These are phyloP conservation scores for Coelopa frigida DNA, from an alignment of 1,140 invertebrate genomes.

Conservation along the genomic window DNA sequence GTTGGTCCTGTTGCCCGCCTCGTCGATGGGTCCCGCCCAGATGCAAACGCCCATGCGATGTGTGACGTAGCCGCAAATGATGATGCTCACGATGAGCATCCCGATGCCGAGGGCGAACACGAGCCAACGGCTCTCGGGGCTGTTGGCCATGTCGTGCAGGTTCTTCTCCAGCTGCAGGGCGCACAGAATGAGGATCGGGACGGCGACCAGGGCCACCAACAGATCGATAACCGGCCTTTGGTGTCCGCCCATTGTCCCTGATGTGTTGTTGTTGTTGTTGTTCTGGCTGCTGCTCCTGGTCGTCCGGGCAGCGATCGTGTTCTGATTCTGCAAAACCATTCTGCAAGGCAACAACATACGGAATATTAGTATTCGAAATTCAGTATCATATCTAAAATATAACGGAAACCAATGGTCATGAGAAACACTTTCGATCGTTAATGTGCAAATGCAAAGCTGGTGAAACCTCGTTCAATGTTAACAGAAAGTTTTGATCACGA, in stretches of 20 bases:
- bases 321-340: constrained; percentile 40
- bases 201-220: constrained; percentile 38
- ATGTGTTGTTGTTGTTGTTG: constrained; percentile 4
- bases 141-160: constrained; percentile 30
- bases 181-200: constrained; percentile 36
- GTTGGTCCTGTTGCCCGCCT: constrained; percentile 30
- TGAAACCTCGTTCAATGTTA: no score
- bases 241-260: constrained; percentile 25
- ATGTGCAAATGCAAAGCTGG: no score
- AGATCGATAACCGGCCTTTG: constrained; percentile 38
- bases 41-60: constrained; percentile 43
- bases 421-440: neutral
- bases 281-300: constrained; percentile 34
- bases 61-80: constrained; percentile 42
- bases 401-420: neutral
- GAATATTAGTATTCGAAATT: neutral
- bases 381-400: neutral
- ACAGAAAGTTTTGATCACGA: no score
- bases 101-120: constrained; percentile 39
- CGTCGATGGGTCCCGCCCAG: constrained; percentile 41
- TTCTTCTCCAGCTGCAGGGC: constrained; percentile 41
- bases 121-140: constrained; percentile 31
- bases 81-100: constrained; percentile 37
- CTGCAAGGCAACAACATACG: constrained; percentile 14
- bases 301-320: constrained; percentile 30